Conservation (phyloP, 1,140 invertebrate species). For the Acromyrmex heyeri region DNA sequence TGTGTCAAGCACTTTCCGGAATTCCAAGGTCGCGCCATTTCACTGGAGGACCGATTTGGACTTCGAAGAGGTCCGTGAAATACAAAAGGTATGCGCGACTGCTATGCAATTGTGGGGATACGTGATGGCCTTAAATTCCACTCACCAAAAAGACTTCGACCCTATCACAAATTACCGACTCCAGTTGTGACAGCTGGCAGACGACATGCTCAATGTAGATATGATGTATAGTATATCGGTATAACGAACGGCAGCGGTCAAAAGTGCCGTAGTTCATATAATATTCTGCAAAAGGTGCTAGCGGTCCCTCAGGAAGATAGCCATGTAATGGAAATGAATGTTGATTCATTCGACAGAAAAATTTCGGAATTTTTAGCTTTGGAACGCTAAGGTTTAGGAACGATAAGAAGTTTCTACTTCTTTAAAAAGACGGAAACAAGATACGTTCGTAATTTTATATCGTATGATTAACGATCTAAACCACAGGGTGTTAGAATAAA, state of each 20-base stretch:
- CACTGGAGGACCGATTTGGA: conserved; percentile 93
- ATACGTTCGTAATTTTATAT: conserved; percentile 58
- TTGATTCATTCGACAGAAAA: conserved; percentile 37
- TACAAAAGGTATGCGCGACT: conserved; percentile 89
- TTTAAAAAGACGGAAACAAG: conserved; percentile 39
- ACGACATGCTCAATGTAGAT: conserved; percentile 43
- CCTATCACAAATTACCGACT: conserved; percentile 85
- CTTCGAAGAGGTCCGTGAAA: conserved; percentile 90
- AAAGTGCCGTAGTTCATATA: conserved; percentile 60
- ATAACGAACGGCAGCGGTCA: conserved; percentile 50
- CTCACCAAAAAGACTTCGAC: conserved; percentile 88
- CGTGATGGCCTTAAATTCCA: conserved; percentile 85
- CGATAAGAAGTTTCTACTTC: conserved; percentile 49
- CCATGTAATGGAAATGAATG: conserved; percentile 16
- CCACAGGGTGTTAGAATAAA: conserved; percentile 2
- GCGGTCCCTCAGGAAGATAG: conserved; percentile 24
- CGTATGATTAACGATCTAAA: conserved; percentile 1
- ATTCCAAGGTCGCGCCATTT: conserved; percentile 94
- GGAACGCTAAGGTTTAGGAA: too few species aligned
- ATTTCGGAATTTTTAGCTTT: conserved; percentile 12
- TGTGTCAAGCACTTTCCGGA: conserved; percentile 93
- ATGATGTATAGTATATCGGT: conserved; percentile 69
- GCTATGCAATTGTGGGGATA: conserved; percentile 96
- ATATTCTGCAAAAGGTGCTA: conserved; percentile 61
- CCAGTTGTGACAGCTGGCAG: conserved; percentile 73